Evolutionary conservation across 2,113 vertebrate genomes (phyloP).

Genomic region (Eptesicus fuscus): DNA sequence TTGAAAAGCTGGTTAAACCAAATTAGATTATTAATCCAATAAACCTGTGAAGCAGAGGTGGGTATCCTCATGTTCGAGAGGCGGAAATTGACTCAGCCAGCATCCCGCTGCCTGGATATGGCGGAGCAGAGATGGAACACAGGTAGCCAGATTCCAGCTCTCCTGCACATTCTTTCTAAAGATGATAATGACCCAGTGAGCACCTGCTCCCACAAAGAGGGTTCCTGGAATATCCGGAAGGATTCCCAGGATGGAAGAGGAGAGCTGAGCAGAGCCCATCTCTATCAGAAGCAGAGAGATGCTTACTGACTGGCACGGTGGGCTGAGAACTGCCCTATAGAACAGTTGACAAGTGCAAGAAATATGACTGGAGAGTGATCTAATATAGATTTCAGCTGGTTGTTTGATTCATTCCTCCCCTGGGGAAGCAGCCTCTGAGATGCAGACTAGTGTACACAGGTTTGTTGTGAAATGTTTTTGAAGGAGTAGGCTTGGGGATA

Average conservation of each 20-base stretch:
- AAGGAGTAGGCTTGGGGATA: too few species aligned
- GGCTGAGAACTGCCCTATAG: neutral
- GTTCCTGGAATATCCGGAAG: neutral
- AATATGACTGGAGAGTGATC: neutral
- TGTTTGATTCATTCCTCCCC: neutral
- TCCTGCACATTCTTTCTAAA: neutral
- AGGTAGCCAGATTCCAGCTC: neutral
- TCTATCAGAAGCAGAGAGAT: neutral
- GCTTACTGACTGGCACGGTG: rapidly evolving
- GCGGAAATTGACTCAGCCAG: neutral
- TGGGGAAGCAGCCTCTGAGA: neutral
- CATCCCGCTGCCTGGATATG: neutral
- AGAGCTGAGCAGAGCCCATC: neutral
- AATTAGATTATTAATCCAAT: neutral
- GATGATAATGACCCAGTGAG: neutral
- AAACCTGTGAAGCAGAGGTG: neutral
- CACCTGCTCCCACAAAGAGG: neutral
- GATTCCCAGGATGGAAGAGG: neutral
- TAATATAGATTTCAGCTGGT: neutral
- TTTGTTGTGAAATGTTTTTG: neutral
- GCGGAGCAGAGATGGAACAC: neutral
- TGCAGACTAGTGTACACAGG: neutral
- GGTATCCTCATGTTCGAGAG: neutral
- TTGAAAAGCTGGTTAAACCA: neutral
- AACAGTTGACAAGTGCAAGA: neutral